Percentiles rank a stretch among this genome's conserved stretches.
Conservation (phyloP, 2,113 vertebrate genomes). For the Rhinichthys klamathensis region DNA sequence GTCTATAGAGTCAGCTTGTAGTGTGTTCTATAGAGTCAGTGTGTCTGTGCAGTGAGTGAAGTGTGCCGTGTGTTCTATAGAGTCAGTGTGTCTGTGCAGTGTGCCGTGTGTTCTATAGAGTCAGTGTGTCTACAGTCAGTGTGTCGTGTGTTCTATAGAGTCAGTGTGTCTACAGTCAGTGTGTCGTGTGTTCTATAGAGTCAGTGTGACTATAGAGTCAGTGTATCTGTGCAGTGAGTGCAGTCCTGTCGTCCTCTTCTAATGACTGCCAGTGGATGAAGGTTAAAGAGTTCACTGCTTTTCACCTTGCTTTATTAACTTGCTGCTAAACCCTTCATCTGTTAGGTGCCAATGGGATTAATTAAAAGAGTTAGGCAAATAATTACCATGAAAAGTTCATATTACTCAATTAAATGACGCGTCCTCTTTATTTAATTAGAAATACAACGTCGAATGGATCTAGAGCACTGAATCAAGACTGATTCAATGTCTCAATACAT, state of each 20-base stretch:
- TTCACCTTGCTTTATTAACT: constrained; percentile 61
- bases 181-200: no score
- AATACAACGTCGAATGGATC: neutral
- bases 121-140: no score
- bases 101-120: no score
- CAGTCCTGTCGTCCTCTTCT: neutral
- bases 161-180: no score
- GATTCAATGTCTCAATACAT: neutral
- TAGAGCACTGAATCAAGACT: constrained; percentile 20
- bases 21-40: no score
- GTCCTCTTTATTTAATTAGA: constrained; percentile 27
- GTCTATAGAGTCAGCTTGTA: no score
- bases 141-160: no score
- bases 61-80: no score
- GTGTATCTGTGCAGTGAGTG: neutral
- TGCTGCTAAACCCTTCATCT: constrained; percentile 39
- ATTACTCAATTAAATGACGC: constrained; percentile 13
- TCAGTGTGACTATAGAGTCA: no score
- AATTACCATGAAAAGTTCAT: constrained; percentile 25
- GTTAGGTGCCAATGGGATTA: constrained; percentile 5
- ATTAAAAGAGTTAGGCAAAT: constrained; percentile 28
- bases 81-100: no score
- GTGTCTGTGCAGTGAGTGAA: no score
- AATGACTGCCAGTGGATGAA: constrained; percentile 74
- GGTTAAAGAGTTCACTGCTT: constrained; percentile 69